Conservation (phyloP, 2,888 invertebrate species). For the Lepetodrilus schrolli region DNA sequence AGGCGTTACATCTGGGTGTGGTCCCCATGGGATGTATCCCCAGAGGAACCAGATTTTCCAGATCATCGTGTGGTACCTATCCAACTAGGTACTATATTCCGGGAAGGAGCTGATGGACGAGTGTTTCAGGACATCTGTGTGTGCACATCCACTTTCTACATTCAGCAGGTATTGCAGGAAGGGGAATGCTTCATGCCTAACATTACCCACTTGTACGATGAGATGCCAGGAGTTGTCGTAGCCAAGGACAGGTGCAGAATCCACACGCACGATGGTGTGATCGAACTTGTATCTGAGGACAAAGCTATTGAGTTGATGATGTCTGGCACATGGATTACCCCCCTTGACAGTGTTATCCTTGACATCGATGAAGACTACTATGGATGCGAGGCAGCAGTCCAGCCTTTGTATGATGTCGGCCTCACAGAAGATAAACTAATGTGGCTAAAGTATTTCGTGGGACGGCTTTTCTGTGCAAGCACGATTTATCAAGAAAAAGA, state of each 20-base stretch:
- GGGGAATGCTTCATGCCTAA: not conserved
- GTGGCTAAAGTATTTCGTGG: conserved; percentile 44
- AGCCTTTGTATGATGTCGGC: conserved; percentile 49
- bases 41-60: not conserved
- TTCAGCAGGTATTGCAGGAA: too few species aligned
- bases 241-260: not conserved
- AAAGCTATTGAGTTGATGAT: conserved; percentile 45
- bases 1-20: conserved; percentile 65
- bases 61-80: conserved; percentile 37
- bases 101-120: not conserved
- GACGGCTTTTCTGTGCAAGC: conserved; percentile 52
- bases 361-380: conserved; percentile 69
- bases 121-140: not conserved
- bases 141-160: too few species aligned
- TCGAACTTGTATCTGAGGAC: conserved; percentile 53
- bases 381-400: conserved; percentile 59
- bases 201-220: not conserved
- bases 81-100: conserved; percentile 42
- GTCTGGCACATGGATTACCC: conserved; percentile 36
- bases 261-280: conserved; percentile 26
- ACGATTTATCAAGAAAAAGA: conserved; percentile 47
- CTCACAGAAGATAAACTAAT: conserved; percentile 40
- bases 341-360: conserved; percentile 51
- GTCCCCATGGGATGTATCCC: conserved; percentile 60
- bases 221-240: not conserved